phyloP scores from a whole-genome alignment of 1,140 invertebrate species.

The Drosophila micromelanica region DNA sequence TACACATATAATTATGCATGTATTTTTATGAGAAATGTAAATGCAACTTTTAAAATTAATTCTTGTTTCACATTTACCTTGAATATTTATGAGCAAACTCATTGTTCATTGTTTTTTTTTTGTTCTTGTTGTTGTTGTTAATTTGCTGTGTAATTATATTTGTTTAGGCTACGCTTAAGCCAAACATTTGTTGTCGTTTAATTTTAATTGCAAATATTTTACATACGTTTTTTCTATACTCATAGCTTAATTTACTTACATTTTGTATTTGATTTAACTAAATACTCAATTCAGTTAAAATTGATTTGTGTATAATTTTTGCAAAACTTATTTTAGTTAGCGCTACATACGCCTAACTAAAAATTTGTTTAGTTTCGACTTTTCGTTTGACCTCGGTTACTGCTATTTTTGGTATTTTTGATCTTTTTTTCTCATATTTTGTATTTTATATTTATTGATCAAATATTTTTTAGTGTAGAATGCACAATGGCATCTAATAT shows the following conservation, averaged over 20 bases:
- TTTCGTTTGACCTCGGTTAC: constrained; percentile 50
- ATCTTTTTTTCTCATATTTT: constrained; percentile 25
- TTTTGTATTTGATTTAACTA: constrained; percentile 61
- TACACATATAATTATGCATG: constrained; percentile 53
- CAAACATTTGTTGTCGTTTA: constrained; percentile 46
- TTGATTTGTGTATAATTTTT: constrained; percentile 65
- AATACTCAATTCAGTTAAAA: constrained; percentile 77
- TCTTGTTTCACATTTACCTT: constrained; percentile 61
- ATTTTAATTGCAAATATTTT: constrained; percentile 73
- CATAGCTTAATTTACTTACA: constrained; percentile 37
- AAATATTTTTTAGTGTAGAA: constrained; percentile 62
- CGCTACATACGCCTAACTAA: constrained; percentile 60
- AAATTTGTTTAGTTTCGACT: constrained; percentile 45
- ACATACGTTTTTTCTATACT: constrained; percentile 56
- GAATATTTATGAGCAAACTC: constrained; percentile 69
- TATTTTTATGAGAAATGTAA: constrained; percentile 75
- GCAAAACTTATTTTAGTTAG: constrained; percentile 58
- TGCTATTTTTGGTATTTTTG: constrained; percentile 50
- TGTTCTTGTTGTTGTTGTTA: constrained; percentile 32
- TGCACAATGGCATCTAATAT: constrained; percentile 47
- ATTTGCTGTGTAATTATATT: constrained; percentile 63
- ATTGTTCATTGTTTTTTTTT: constrained; percentile 14
- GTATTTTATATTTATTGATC: constrained; percentile 50
- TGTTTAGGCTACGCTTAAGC: constrained; percentile 58
- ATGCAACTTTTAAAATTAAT: constrained; percentile 67